Evolutionary conservation across 1,140 invertebrate genomes (phyloP).

Genomic region (Drosophila mayri): DNA sequence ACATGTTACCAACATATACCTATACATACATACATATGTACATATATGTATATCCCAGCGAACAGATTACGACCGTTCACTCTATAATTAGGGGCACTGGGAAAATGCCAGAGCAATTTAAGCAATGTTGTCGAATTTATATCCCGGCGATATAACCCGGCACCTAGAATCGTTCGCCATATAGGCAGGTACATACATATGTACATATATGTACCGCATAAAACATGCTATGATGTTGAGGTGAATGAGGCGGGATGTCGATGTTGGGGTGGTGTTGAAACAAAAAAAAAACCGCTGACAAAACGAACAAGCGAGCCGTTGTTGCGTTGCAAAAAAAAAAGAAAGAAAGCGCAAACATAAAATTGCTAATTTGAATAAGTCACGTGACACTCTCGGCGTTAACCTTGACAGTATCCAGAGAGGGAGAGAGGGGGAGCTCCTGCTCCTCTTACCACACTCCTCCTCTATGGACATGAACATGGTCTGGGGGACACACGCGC

Average conservation of each 20-base stretch:
- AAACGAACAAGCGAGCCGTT: conserved; percentile 15
- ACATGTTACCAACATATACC: neutral
- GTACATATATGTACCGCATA: conserved; percentile 1
- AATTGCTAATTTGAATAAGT: conserved; percentile 81
- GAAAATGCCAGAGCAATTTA: conserved; percentile 33
- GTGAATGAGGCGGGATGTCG: neutral
- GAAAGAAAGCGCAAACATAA: conserved; percentile 77
- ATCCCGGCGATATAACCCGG: conserved; percentile 26
- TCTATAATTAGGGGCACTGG: conserved; percentile 16
- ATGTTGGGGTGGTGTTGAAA: neutral
- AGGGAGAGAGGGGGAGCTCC: neutral
- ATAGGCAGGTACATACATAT: neutral
- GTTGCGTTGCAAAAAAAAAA: conserved; percentile 11
- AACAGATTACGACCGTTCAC: conserved; percentile 14
- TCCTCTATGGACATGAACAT: neutral
- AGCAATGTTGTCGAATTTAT: conserved; percentile 54
- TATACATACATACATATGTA: neutral
- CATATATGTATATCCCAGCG: conserved; percentile 8
- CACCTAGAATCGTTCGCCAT: conserved; percentile 10
- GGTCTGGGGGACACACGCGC: conserved; percentile 15
- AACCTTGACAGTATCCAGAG: conserved; percentile 53
- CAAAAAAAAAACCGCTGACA: conserved; percentile 35
- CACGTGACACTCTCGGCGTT: conserved; percentile 67
- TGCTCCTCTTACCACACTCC: too few species aligned
- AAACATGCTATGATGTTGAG: conserved; percentile 9